These are phyloP conservation scores for Drosophila persimilis DNA, from an alignment of 1,140 invertebrate genomes.

Conservation along the genomic window DNA sequence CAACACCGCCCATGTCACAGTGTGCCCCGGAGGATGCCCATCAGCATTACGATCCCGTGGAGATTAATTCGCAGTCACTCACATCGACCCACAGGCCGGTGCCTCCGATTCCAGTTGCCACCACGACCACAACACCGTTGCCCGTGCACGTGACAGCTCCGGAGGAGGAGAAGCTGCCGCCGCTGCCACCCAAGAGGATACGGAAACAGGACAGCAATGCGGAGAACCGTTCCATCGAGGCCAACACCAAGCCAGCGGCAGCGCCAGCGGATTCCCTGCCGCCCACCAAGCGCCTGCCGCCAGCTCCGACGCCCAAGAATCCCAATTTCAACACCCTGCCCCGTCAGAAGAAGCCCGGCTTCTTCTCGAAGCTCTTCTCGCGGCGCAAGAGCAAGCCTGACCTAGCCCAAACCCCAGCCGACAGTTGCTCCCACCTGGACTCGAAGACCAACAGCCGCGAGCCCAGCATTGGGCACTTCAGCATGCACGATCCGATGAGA, in stretches of 20 bases:
- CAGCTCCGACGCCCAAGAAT: conserved; percentile 74
- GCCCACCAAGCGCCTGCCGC: conserved; percentile 83
- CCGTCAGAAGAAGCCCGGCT: conserved; percentile 85
- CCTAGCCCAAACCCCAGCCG: conserved; percentile 34
- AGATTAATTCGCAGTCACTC: conserved; percentile 57
- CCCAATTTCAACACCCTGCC: conserved; percentile 83
- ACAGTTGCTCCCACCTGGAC: conserved; percentile 30
- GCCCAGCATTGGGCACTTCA: conserved; percentile 67
- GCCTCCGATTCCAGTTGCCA: conserved; percentile 19
- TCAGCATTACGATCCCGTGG: conserved; percentile 73
- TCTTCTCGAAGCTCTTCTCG: conserved; percentile 88
- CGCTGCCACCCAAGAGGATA: conserved; percentile 90
- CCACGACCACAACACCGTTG: no score
- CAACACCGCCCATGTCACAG: conserved; percentile 73
- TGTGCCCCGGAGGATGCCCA: conserved; percentile 63
- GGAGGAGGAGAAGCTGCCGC: conserved; percentile 87
- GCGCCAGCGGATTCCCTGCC: conserved; percentile 62
- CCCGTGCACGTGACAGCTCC: conserved; percentile 30
- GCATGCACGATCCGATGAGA: conserved; percentile 64
- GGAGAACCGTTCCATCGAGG: conserved; percentile 72
- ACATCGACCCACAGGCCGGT: conserved; percentile 53
- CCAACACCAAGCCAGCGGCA: conserved; percentile 45
- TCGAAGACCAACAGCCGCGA: conserved; percentile 57
- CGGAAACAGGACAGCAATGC: conserved; percentile 85
- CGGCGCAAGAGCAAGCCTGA: conserved; percentile 83